These are phyloP conservation scores for Grus americana DNA, from an alignment of 2,113 vertebrate species.

Conservation along the genomic window DNA sequence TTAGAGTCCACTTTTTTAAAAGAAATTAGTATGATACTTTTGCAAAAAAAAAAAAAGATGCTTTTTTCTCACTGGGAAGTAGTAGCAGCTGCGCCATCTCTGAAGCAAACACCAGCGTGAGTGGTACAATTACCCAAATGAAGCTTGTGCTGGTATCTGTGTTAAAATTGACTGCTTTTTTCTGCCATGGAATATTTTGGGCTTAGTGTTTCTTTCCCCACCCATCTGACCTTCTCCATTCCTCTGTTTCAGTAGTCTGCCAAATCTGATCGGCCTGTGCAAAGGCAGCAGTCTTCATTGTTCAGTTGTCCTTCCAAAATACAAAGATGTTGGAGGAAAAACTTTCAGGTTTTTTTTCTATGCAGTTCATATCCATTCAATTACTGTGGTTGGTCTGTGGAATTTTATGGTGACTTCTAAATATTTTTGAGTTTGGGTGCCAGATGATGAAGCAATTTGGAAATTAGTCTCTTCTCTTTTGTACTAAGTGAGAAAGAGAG, in stretches of 20 bases:
- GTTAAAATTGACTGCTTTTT: not conserved
- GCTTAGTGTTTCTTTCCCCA: not conserved
- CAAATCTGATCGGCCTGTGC: not conserved
- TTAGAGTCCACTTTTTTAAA: not conserved
- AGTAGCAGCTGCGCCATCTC: not conserved
- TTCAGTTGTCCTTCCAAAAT: not conserved
- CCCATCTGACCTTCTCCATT: not conserved
- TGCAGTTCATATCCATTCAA: not conserved
- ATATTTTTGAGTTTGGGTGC: not conserved
- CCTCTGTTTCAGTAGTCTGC: not conserved
- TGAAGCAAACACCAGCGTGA: not conserved
- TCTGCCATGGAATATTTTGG: not conserved
- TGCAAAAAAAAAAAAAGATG: not conserved
- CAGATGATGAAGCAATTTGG: not conserved
- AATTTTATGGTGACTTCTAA: not conserved
- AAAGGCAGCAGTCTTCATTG: not conserved
- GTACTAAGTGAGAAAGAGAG: not conserved
- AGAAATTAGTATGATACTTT: not conserved
- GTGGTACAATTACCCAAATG: not conserved
- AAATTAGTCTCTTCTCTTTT: not conserved
- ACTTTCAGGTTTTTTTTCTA: not conserved
- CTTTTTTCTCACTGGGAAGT: not conserved
- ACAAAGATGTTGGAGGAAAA: not conserved
- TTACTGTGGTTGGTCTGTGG: not conserved
- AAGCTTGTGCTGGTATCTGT: not conserved